A percentile compares a stretch with the other conserved stretches of the same genome.
These are phyloP conservation scores for Eupithecia inturbata DNA, from an alignment of 2,888 invertebrate species.

Conservation along the genomic window DNA sequence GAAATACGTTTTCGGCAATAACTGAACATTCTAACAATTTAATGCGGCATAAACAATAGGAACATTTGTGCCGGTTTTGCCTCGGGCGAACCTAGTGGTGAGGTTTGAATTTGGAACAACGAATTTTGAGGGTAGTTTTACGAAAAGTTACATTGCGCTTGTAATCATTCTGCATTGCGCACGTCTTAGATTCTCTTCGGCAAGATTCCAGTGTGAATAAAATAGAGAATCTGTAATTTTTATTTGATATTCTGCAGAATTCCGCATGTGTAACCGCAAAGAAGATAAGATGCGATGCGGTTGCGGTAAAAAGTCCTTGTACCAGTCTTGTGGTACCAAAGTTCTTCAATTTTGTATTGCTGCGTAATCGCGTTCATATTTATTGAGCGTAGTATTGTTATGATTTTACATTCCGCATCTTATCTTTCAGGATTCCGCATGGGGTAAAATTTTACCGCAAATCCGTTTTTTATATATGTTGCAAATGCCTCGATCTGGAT, in stretches of 20 bases:
- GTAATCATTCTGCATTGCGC: neutral
- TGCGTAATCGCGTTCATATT: constrained; percentile 62
- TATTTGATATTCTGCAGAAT: neutral
- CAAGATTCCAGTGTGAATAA: neutral
- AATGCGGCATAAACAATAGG: constrained; percentile 82
- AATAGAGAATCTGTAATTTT: neutral
- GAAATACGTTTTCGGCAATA: constrained; percentile 82
- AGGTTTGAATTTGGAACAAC: constrained; percentile 18
- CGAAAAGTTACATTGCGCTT: neutral
- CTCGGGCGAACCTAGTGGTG: constrained; percentile 43
- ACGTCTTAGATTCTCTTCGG: neutral
- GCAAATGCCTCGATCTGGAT: no score
- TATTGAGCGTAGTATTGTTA: no score
- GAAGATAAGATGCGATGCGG: neutral
- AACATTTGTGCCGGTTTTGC: constrained; percentile 63
- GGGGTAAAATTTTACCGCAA: no score
- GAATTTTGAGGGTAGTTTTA: constrained; percentile 13
- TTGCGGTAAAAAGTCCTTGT: no score
- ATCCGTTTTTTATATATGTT: no score
- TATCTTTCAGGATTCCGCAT: no score
- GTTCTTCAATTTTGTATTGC: constrained; percentile 1
- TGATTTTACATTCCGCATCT: no score
- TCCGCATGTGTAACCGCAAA: neutral
- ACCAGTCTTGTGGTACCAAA: neutral
- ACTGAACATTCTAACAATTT: constrained; percentile 83